These are phyloP conservation scores for Drosophila equinoxialis DNA, from an alignment of 1,140 invertebrate genomes.

Conservation along the genomic window DNA sequence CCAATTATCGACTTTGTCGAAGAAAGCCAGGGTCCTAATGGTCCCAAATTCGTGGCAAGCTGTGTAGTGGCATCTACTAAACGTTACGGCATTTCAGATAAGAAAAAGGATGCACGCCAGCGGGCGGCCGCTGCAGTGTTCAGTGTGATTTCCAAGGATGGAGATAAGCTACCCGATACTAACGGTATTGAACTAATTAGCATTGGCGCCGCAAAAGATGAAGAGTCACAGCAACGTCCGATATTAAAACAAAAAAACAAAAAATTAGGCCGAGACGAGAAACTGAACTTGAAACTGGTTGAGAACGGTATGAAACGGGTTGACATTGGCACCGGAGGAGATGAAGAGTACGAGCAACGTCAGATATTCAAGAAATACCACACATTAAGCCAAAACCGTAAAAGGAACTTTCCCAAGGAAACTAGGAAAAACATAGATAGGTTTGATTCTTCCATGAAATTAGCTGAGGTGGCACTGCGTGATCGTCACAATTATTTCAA, in stretches of 20 bases:
- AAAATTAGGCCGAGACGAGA: too few relatives aligned
- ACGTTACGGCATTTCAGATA: constrained; percentile 73
- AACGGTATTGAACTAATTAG: constrained; percentile 43
- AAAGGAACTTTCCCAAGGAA: too few relatives aligned
- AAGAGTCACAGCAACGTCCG: constrained; percentile 25
- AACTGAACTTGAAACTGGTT: too few relatives aligned
- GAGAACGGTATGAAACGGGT: too few relatives aligned
- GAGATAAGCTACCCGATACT: not conserved
- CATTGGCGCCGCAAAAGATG: constrained; percentile 39
- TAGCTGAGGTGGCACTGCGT: constrained; percentile 4
- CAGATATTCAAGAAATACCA: too few relatives aligned
- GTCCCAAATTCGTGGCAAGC: constrained; percentile 70
- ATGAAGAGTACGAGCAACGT: constrained; percentile 34
- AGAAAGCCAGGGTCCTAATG: constrained; percentile 66
- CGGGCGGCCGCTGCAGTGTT: constrained; percentile 71
- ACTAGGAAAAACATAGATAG: too few relatives aligned
- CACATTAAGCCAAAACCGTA: too few relatives aligned
- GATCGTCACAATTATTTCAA: constrained; percentile 78
- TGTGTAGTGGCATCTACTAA: constrained; percentile 70
- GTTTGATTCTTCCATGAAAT: too few relatives aligned
- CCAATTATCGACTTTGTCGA: constrained; percentile 74
- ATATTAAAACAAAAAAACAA: too few relatives aligned
- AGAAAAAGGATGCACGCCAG: constrained; percentile 79
- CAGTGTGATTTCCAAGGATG: constrained; percentile 43
- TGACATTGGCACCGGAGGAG: constrained; percentile 30